Evolutionary conservation across 2,888 invertebrate genomes (phyloP), one percentile per base, ranked within the genome.

Genomic region (Anthophora plumipes): DNA sequence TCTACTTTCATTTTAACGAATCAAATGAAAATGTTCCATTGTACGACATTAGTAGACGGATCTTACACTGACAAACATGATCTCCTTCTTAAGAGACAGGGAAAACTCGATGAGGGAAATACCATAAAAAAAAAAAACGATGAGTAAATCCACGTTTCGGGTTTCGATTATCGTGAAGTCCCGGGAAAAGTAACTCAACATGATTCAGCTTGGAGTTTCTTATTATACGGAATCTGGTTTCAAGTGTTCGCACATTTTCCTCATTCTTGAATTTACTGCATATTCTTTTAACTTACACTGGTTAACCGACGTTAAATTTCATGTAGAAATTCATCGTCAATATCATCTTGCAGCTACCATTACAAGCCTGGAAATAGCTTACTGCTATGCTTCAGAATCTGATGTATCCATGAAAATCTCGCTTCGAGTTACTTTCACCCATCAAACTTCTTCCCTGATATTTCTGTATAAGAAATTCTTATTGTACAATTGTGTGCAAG

Each of bases 191-290:
- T 90, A 86, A 83, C 86, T 86, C 69, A 71, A 75, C 87, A 91
- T 91, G 91, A 91, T 87, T 91, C 90, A 91, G 86, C 84, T 84
- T 85, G 82, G 83, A 89, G 89, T 90, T 91, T 90, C 90, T 91
- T 91, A 90, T 91, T 91, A 91, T 89, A 89, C 90, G 89, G 80
- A 86, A 83, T 84, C 87, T 85, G 83, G 89, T 89, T 88, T 89
- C 89, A 77, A 77, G 85, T 82, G 78, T 77, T 61, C 70, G 60
- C 78, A 84, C 73, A 73, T 82, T 69, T 52, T 54, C 43, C 48
- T 54, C 39, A n/a, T 60, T 52, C 37, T 41, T 54, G 43, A 75
- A 79, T 68, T 71, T 75, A 66, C 69, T 73, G 37, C 54, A n/a
- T 71, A 31, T 54, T 48, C 66, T 69, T 67, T 79, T 52, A 52